Base-by-base conservation (phyloP, 1,140 invertebrate species). In the Ceratosolen solmsi region DNA sequence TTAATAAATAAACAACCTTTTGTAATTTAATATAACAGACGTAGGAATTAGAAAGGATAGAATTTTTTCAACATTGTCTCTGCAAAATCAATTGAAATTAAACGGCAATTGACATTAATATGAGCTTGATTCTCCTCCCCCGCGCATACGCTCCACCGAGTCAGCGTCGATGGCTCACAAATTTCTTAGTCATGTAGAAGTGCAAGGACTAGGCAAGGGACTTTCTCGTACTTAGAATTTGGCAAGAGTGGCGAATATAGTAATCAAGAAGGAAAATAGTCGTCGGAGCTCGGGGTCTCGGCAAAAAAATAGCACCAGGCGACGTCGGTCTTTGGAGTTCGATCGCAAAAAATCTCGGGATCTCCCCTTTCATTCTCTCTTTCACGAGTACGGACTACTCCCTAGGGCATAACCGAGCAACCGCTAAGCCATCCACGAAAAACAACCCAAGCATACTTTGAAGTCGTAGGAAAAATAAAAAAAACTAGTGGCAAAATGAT, bases 201-300 rank as follows among this genome's bases (percentile, higher is more conserved):
- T 73, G 46, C 22, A 15, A 27, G 41, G 41, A 58, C 65, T 65
- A n/a, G 25, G n/a, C 51, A 51, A 73, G 79, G 54, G 76, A 77
- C 74, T 86, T 84, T 80, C 75, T 82, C n/a, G n/a, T 78, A 81
- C 84, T 72, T 79, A 80, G 83, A 86, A 84, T 85, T 86, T 84
- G 76, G 80, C 77, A 83, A 83, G 78, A 85, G 85, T 84, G 83
- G 85, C 85, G 87, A 88, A 88, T 84, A 88, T 79, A 84, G 85
- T 88, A 87, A 88, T 88, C 87, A 87, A 87, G 83, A 84, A 84
- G 83, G 86, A 87, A 88, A 87, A 87, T 84, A 85, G 84, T 84
- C 83, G 74, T 38, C 79, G 78, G 75, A 68, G 83, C 75, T 83
- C n/a, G n/a, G 78, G n/a, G 68, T 83, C 76, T 79, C 82, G 36